Conservation (phyloP, 2,113 vertebrate species). For the Camelus bactrianus region DNA sequence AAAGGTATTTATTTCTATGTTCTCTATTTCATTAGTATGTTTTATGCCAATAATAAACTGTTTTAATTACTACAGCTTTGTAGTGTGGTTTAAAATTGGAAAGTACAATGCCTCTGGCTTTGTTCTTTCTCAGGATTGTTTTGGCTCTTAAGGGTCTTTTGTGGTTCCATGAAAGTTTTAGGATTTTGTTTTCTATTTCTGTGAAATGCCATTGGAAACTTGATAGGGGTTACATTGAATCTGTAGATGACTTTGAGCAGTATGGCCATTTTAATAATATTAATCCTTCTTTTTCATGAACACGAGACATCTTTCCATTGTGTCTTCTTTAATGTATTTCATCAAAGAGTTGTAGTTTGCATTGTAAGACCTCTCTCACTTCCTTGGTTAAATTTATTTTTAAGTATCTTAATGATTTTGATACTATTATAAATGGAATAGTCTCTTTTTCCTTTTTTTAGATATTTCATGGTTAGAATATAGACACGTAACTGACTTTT, state of each 20-base stretch:
- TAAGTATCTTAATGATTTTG: background rate
- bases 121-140: background rate
- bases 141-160: background rate
- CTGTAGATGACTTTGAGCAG: background rate
- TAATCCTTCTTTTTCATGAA: background rate
- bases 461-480: background rate
- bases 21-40: background rate
- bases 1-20: background rate
- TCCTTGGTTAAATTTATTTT: background rate
- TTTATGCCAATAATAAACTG: background rate
- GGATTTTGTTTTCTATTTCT: background rate
- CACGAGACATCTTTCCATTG: background rate
- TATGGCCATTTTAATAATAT: background rate
- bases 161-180: background rate
- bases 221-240: background rate
- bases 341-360: background rate
- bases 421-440: background rate
- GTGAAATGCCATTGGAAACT: background rate
- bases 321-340: background rate
- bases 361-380: background rate
- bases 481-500: background rate
- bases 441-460: background rate
- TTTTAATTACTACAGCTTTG: background rate
- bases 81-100: background rate
- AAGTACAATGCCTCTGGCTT: background rate